Base-by-base conservation (phyloP, 2,797 vertebrate species). In the Pantherophis alleghaniensis region DNA sequence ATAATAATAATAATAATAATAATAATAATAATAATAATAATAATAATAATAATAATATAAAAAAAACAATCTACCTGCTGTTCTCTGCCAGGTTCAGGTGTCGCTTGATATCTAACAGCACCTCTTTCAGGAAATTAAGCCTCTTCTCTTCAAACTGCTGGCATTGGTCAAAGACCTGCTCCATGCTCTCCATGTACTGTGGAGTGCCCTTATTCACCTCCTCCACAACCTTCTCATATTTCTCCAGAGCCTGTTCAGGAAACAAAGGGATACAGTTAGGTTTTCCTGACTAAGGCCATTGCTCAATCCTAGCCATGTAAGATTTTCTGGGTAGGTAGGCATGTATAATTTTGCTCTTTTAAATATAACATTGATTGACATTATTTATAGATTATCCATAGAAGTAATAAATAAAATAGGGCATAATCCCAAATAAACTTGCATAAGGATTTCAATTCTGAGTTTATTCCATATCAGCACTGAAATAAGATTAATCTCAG, bases 131-230 rank as follows among this genome's bases (percentile, higher is more conserved):
- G 98, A 99, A 99, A 96, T 97, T 98, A 96, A 99, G 97, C 93
- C 99, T 98, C 97, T 98, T 99, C 94, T 99, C 99, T 94, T 99
- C 99, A 51, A 99, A 99, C 96, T 99, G 98, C 98, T 99, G 99
- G 96, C 99, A 99, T 97, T 98, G 98, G 88, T 98, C 98, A 0
- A 99, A 99, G 96, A 99, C 98, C 96, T 98, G 98, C 97, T 99
- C 99, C 99, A 99, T 99, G 97, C 98, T 98, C 94, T 99, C 99
- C 92, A 98, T 99, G 97, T 99, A 99, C 97, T 98, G 98, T 0
- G 99, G 99, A 0, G 98, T 99, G 95, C 98, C 98, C 93, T 98
- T 99, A 93, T 97, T 98, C 96, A 99, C 97, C 94, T 99, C 99
- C 0, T 99, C 99, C 97, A 99, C 96, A 74, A 98, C 98, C 97